A percentile compares a stretch with the other conserved stretches of the same genome.
Conservation (phyloP, 2,888 invertebrate genomes). For the Phyllotreta cruciferae region DNA sequence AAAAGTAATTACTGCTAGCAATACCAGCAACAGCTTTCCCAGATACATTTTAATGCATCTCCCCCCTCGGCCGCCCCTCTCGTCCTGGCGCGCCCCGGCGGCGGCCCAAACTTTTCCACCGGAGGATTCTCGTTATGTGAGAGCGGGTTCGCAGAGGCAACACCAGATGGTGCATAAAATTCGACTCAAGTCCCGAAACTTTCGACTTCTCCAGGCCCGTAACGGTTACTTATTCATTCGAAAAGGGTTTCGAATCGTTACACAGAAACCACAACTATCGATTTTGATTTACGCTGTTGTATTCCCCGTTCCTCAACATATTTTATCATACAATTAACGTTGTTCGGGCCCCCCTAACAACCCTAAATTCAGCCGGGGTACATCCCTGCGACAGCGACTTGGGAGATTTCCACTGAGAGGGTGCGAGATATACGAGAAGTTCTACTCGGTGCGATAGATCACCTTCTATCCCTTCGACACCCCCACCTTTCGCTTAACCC, state of each 20-base stretch:
- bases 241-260: background rate
- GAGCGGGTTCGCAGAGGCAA: slow-evolving; percentile 49
- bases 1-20: background rate
- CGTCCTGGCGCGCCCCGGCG: slow-evolving; percentile 1
- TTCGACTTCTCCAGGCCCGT: slow-evolving; percentile 43
- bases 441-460: slow-evolving; percentile 53
- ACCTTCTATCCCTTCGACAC: slow-evolving; percentile 43
- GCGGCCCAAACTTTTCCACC: slow-evolving; percentile 18
- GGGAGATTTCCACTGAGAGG: slow-evolving; percentile 49
- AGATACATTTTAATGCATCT: slow-evolving; percentile 28
- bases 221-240: background rate
- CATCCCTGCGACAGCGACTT: slow-evolving; percentile 31
- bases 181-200: slow-evolving; percentile 45
- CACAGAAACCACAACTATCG: background rate
- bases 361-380: background rate
- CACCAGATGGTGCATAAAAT: slow-evolving; percentile 54
- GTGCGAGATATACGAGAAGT: slow-evolving; percentile 48
- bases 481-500: background rate
- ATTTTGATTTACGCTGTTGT: background rate
- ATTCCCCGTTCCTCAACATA: background rate
- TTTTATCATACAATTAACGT: background rate
- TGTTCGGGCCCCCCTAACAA: background rate
- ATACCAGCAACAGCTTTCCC: slow-evolving; percentile 29
- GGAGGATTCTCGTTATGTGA: slow-evolving; percentile 44
- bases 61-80: slow-evolving; percentile 17